Evolutionary conservation across 2,888 invertebrate species (phyloP).

Genomic region (Torymus aiolomorphi): DNA sequence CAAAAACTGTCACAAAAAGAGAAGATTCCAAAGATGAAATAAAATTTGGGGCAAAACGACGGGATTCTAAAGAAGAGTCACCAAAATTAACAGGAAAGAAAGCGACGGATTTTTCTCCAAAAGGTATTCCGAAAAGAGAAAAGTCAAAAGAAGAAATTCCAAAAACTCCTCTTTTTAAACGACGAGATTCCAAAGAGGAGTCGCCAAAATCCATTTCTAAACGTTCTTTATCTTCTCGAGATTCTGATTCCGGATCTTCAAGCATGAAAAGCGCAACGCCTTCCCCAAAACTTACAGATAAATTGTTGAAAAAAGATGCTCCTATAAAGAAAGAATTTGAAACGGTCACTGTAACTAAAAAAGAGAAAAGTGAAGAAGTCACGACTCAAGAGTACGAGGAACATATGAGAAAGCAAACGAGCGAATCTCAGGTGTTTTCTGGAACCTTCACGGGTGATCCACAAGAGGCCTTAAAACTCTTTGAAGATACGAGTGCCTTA

Average conservation of each 20-base stretch:
- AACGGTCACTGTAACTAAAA: conserved; percentile 31
- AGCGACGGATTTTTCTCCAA: conserved; percentile 15
- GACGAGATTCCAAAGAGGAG: conserved; percentile 52
- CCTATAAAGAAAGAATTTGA: conserved; percentile 29
- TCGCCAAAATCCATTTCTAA: conserved; percentile 21
- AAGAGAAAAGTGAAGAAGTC: conserved; percentile 44
- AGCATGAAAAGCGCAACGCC: conserved; percentile 29
- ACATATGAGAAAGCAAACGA: conserved; percentile 64
- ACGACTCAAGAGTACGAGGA: conserved; percentile 66
- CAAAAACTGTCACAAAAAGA: conserved; percentile 15
- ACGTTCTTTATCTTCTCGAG: conserved; percentile 27
- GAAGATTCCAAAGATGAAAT: conserved; percentile 41
- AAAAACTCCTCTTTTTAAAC: conserved; percentile 34
- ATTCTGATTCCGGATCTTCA: conserved; percentile 34
- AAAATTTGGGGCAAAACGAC: conserved; percentile 15
- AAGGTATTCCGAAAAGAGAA: conserved; percentile 28
- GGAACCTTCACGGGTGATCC: conserved; percentile 64
- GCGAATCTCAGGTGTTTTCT: conserved; percentile 64
- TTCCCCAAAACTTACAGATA: conserved; percentile 31
- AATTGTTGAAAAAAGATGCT: conserved; percentile 20
- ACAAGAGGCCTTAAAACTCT: conserved; percentile 63
- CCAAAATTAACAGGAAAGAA: conserved; percentile 18
- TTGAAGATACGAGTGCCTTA: conserved; percentile 62
- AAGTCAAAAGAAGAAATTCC: conserved; percentile 45
- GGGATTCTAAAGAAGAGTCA: conserved; percentile 39